Percentiles rank a stretch among this genome's conserved stretches.
These are phyloP conservation scores for Nannobrachium achirus DNA, from an alignment of 2,113 vertebrate genomes.

Conservation along the genomic window DNA sequence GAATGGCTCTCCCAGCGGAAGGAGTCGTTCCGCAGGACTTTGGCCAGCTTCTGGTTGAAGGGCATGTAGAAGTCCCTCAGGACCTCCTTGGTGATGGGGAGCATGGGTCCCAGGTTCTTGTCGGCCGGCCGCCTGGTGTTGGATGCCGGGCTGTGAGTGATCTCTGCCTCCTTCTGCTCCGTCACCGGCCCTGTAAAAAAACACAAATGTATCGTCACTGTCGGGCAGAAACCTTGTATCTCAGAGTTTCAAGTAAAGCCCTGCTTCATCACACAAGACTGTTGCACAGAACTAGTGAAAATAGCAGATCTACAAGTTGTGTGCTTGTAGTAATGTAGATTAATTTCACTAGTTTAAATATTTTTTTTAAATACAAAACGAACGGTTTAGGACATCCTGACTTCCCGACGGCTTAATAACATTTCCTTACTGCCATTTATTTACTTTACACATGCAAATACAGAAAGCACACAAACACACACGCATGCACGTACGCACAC, in stretches of 20 bases:
- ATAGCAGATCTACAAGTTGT: too few relatives aligned
- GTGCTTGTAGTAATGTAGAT: too few relatives aligned
- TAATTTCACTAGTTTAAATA: too few relatives aligned
- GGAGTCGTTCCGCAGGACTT: constrained; percentile 87
- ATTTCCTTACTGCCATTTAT: too few relatives aligned
- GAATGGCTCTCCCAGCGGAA: constrained; percentile 84
- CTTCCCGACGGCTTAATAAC: too few relatives aligned
- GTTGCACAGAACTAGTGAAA: too few relatives aligned
- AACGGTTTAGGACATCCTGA: too few relatives aligned
- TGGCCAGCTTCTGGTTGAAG: constrained; percentile 90
- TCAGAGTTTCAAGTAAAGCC: too few relatives aligned
- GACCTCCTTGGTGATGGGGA: constrained; percentile 86
- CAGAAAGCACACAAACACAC: not conserved
- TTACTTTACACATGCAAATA: too few relatives aligned
- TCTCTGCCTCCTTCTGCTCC: constrained; percentile 89
- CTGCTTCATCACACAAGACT: too few relatives aligned
- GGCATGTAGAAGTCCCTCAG: constrained; percentile 89
- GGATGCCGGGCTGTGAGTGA: constrained; percentile 91
- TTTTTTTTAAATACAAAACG: too few relatives aligned
- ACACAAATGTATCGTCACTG: constrained; percentile 2
- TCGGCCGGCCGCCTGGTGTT: constrained; percentile 91
- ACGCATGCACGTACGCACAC: not conserved
- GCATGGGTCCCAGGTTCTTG: constrained; percentile 94
- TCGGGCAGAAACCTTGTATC: too few relatives aligned
- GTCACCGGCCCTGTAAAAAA: constrained; percentile 83